Percentiles rank a stretch among this genome's conserved stretches.
Conservation (phyloP, 2,113 vertebrate genomes). For the Brachypodius melanocephalos region DNA sequence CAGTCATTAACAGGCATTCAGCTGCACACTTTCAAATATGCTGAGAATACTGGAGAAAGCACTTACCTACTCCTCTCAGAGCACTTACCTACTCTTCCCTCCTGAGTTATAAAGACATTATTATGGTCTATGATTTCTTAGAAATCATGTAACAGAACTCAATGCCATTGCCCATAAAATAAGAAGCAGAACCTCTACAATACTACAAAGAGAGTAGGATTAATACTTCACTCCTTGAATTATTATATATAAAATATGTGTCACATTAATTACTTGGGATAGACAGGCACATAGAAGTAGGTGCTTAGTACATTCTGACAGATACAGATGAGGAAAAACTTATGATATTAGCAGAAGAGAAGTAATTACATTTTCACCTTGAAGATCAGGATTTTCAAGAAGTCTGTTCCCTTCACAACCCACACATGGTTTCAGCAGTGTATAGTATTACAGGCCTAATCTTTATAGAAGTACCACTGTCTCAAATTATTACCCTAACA, state of each 20-base stretch:
- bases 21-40: neutral
- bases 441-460: neutral
- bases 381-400: neutral
- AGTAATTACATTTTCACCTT: neutral
- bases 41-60: neutral
- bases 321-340: neutral
- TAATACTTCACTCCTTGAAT: neutral
- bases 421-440: neutral
- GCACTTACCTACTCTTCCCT: neutral
- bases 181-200: neutral
- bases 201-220: neutral
- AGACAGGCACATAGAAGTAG: neutral
- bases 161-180: neutral
- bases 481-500: neutral
- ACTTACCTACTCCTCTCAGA: slow-evolving; percentile 1
- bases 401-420: neutral
- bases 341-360: neutral
- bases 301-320: neutral
- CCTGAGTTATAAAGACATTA: neutral
- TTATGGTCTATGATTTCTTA: neutral
- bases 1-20: neutral
- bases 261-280: neutral
- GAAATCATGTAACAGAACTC: neutral
- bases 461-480: neutral
- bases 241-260: neutral